phyloP scores from a whole-genome alignment of 2,113 vertebrate species.

The Isurus oxyrinchus region DNA sequence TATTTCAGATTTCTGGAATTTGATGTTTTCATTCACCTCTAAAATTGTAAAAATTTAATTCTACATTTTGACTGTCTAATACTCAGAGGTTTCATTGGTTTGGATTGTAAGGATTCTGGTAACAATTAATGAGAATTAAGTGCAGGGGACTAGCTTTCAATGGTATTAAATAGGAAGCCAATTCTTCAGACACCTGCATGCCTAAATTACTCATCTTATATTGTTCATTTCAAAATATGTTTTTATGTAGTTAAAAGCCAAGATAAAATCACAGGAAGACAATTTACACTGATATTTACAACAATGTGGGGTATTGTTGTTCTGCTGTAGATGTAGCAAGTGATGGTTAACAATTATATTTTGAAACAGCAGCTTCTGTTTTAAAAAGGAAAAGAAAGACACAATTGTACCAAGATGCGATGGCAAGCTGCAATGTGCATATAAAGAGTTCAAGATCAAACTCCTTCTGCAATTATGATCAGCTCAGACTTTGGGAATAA shows the following conservation, averaged over 20 bases:
- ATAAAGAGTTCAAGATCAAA: constrained; percentile 31
- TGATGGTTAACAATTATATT: neutral
- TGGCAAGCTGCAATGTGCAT: constrained; percentile 1
- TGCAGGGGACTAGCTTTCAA: constrained; percentile 30
- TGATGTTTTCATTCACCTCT: neutral
- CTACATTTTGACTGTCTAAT: constrained; percentile 39
- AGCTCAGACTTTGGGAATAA: constrained; percentile 16
- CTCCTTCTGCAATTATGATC: constrained; percentile 29
- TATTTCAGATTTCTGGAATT: neutral
- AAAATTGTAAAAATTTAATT: neutral
- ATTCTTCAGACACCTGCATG: constrained; percentile 17
- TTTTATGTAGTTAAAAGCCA: neutral
- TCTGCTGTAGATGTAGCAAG: neutral
- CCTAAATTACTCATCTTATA: neutral
- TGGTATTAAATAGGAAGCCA: neutral
- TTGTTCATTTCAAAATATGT: constrained; percentile 17
- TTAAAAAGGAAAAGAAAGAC: neutral
- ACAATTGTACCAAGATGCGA: neutral
- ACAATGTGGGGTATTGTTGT: neutral
- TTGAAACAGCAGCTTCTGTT: constrained; percentile 24
- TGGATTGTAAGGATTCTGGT: constrained; percentile 45
- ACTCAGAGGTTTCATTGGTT: constrained; percentile 33
- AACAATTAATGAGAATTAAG: constrained; percentile 53
- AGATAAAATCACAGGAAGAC: neutral
- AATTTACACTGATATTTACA: neutral